Percentiles rank a stretch among this genome's conserved stretches.
phyloP scores from a whole-genome alignment of 2,888 invertebrate species.

The Meghimatium bilineatum region DNA sequence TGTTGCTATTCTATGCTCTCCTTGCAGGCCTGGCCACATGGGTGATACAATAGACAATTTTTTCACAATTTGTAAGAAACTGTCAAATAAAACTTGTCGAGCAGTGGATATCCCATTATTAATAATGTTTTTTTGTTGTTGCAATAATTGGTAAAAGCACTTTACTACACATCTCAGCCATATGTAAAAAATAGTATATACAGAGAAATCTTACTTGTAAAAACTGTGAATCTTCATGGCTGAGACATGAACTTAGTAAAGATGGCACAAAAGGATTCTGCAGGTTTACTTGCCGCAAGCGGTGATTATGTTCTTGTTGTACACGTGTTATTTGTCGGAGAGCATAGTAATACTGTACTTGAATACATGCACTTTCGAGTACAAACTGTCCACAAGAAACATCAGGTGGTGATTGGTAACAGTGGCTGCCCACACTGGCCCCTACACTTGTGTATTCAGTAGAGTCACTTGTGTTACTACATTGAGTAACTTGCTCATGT shows the following conservation, averaged over 20 bases:
- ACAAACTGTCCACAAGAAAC: neutral
- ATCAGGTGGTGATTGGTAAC: neutral
- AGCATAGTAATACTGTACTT: conserved; percentile 10
- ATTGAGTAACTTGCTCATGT: neutral
- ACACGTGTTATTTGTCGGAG: neutral
- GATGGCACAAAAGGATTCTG: conserved; percentile 35
- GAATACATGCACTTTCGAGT: neutral
- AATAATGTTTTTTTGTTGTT: neutral
- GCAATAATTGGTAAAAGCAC: no score
- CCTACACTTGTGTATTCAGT: neutral
- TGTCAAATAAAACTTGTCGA: no score
- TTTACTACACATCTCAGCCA: no score
- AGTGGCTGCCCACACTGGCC: neutral
- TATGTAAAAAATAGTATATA: neutral
- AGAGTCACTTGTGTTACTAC: neutral
- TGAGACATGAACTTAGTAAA: conserved; percentile 32
- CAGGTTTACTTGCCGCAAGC: neutral
- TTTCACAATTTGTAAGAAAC: no score
- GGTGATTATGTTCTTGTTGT: neutral
- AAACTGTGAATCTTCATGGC: conserved; percentile 27
- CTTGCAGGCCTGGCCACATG: no score
- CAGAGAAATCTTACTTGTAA: conserved; percentile 12
- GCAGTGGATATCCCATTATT: no score
- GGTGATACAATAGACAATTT: no score
- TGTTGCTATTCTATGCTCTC: no score